These are phyloP conservation scores for Colinus virginianus DNA, from an alignment of 2,113 vertebrate species.

Conservation along the genomic window DNA sequence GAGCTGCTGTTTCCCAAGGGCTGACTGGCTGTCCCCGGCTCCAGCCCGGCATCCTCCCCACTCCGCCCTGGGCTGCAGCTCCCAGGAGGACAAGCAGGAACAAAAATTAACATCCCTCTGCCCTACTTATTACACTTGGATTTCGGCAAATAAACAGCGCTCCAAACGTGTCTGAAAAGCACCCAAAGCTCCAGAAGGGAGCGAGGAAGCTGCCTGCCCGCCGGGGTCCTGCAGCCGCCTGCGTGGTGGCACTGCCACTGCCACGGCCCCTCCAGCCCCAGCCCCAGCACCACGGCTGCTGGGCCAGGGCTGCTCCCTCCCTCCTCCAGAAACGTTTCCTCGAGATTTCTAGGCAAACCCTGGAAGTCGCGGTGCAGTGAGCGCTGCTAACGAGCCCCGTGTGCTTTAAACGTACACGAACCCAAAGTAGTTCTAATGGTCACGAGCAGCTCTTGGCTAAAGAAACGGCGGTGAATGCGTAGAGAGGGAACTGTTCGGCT, in stretches of 20 bases:
- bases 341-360: background rate
- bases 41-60: background rate
- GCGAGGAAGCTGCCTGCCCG: background rate
- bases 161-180: background rate
- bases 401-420: background rate
- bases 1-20: conserved; percentile 12
- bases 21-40: background rate
- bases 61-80: background rate
- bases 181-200: background rate
- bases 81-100: background rate
- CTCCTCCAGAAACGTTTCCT: background rate
- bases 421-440: background rate
- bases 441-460: background rate
- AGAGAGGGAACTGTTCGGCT: background rate
- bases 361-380: background rate
- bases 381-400: background rate
- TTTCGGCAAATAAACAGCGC: background rate
- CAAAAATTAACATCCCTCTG: background rate
- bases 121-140: background rate
- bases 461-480: background rate
- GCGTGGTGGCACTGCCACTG: background rate
- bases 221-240: background rate
- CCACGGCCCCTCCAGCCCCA: background rate
- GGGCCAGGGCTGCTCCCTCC: background rate
- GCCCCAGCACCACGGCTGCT: background rate